Evolutionary conservation across 2,888 invertebrate genomes (phyloP).

Genomic region (Busseola fusca): DNA sequence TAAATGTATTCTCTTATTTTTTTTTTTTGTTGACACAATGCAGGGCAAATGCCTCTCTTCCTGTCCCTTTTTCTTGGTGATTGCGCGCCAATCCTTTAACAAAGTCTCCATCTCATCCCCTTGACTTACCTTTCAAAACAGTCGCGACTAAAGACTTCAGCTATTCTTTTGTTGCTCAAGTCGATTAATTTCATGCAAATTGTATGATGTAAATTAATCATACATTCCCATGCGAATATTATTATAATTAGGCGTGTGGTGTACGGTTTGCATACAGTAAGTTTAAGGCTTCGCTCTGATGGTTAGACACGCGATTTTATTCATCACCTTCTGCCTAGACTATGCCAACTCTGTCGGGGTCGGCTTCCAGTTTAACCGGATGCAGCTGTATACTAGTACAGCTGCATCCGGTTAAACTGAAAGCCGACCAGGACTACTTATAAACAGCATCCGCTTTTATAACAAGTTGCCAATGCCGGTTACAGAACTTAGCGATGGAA

Average conservation of each 20-base stretch:
- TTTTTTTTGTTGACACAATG: too few relatives aligned
- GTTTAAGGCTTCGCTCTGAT: constrained; percentile 7
- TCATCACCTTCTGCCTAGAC: neutral
- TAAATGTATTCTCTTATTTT: too few relatives aligned
- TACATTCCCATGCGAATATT: constrained; percentile 37
- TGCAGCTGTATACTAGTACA: neutral
- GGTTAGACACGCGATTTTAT: constrained; percentile 24
- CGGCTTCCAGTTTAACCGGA: neutral
- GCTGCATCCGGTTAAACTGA: too few relatives aligned
- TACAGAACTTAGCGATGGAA: too few relatives aligned
- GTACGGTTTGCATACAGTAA: constrained; percentile 22
- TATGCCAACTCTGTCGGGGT: neutral
- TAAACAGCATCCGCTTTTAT: too few relatives aligned
- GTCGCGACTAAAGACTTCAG: neutral
- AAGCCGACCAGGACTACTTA: too few relatives aligned
- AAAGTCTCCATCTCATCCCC: too few relatives aligned
- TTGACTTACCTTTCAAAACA: neutral
- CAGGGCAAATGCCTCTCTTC: too few relatives aligned
- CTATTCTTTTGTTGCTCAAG: constrained; percentile 28
- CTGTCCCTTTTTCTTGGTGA: too few relatives aligned
- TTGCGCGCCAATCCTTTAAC: too few relatives aligned
- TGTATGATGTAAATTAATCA: constrained; percentile 31
- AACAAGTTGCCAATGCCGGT: too few relatives aligned
- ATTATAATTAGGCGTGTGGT: constrained; percentile 40
- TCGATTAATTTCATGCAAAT: constrained; percentile 47